Conservation (phyloP, 2,113 vertebrate genomes). For the Megatriorchis doriae region DNA sequence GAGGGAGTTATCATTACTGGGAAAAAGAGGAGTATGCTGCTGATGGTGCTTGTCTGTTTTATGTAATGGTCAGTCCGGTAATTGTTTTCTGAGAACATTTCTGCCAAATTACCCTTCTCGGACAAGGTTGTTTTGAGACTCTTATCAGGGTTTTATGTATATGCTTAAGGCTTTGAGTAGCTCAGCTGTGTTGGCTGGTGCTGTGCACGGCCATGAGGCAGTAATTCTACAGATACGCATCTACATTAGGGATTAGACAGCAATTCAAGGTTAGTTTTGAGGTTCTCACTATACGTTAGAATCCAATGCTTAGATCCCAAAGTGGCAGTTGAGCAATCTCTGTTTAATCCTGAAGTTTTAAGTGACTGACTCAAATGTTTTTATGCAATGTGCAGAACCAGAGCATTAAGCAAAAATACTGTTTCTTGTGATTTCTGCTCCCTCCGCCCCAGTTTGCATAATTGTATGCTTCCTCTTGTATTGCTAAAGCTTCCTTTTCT, state of each 20-base stretch:
- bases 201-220: not conserved
- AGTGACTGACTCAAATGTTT: not conserved
- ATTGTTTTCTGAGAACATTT: not conserved
- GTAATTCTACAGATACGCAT: not conserved
- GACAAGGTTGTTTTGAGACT: not conserved
- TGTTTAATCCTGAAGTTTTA: not conserved
- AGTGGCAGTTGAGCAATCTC: not conserved
- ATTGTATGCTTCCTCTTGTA: not conserved
- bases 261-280: not conserved
- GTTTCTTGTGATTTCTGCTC: not conserved
- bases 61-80: not conserved
- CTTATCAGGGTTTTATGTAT: not conserved
- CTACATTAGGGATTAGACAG: not conserved
- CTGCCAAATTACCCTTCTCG: not conserved
- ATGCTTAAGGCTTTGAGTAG: not conserved
- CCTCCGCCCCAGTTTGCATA: not conserved
- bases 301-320: not conserved
- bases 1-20: not conserved
- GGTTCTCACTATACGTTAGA: accelerated
- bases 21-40: not conserved
- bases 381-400: not conserved
- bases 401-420: not conserved
- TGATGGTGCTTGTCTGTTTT: not conserved
- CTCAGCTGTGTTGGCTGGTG: not conserved
- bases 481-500: conserved; percentile 7